phyloP scores from a whole-genome alignment of 2,888 invertebrate genomes.

The Brachylomia viminalis region DNA sequence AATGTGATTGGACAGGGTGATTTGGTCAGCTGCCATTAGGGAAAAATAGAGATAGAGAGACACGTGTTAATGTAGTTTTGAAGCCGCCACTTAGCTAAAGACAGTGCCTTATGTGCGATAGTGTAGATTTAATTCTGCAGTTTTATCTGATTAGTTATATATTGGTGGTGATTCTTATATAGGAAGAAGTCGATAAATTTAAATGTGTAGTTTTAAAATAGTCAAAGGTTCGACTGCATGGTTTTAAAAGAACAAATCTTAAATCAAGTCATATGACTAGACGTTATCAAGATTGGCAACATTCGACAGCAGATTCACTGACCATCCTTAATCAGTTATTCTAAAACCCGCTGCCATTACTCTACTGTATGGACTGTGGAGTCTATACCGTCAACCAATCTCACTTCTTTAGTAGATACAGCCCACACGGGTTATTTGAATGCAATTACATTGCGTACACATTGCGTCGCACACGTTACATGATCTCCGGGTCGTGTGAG shows the following conservation, averaged over 20 bases:
- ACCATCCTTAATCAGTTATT: not conserved
- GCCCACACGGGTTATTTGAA: conserved; percentile 8
- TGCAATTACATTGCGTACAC: conserved; percentile 46
- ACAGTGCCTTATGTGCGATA: not conserved
- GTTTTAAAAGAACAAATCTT: not conserved
- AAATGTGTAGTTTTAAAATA: not conserved
- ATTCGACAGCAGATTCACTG: not conserved
- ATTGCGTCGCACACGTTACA: conserved; percentile 41
- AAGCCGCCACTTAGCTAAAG: not conserved
- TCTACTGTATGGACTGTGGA: not conserved
- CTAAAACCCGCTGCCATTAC: not conserved
- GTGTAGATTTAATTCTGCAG: not conserved
- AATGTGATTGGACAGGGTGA: no score
- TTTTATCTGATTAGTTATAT: not conserved
- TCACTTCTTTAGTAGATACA: not conserved
- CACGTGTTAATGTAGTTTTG: not conserved
- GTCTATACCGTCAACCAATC: not conserved
- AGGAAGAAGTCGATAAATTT: not conserved
- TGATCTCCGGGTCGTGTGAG: conserved; percentile 48
- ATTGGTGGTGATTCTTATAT: not conserved
- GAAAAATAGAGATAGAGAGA: not conserved
- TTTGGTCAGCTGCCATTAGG: not conserved
- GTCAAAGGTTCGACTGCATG: no score
- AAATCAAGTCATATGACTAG: not conserved
- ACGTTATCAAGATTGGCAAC: not conserved